Evolutionary conservation across 2,888 invertebrate genomes (phyloP).

Genomic region (Acleris emargana): DNA sequence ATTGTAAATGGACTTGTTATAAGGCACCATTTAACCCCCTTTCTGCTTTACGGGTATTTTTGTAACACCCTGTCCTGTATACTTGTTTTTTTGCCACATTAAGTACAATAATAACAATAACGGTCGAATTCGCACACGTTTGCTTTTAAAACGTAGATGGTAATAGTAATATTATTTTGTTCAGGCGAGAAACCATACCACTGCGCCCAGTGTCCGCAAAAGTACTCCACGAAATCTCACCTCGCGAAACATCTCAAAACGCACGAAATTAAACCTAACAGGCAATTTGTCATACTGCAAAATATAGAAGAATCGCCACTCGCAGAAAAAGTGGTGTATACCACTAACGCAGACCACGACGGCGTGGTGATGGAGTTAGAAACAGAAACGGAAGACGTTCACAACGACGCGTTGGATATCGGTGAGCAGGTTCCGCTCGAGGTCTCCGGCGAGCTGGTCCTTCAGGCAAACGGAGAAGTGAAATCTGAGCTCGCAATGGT

Average conservation of each 20-base stretch:
- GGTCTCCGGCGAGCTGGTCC: slow-evolving; percentile 57
- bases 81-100: too few species aligned
- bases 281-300: slow-evolving; percentile 45
- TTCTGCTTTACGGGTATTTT: too few species aligned
- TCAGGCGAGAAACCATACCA: slow-evolving; percentile 74
- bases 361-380: slow-evolving; percentile 30
- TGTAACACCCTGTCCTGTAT: too few species aligned
- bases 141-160: too few species aligned
- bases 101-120: too few species aligned
- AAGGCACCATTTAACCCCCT: too few species aligned
- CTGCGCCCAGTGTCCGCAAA: slow-evolving; percentile 60
- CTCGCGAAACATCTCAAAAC: slow-evolving; percentile 62
- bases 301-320: slow-evolving; percentile 28
- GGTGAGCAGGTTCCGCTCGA: slow-evolving; percentile 55
- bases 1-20: too few species aligned
- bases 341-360: slow-evolving; percentile 6
- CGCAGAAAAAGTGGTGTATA: slow-evolving; percentile 6
- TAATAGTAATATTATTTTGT: slow-evolving; percentile 33
- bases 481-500: slow-evolving; percentile 59
- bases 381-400: slow-evolving; percentile 5
- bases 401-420: slow-evolving; percentile 39
- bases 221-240: slow-evolving; percentile 64
- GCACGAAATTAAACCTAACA: slow-evolving; percentile 51
- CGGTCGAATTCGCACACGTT: too few species aligned
- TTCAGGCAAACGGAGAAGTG: slow-evolving; percentile 56